These are phyloP conservation scores for Invenusta paracnida DNA, from an alignment of 2,888 invertebrate genomes.

Conservation along the genomic window DNA sequence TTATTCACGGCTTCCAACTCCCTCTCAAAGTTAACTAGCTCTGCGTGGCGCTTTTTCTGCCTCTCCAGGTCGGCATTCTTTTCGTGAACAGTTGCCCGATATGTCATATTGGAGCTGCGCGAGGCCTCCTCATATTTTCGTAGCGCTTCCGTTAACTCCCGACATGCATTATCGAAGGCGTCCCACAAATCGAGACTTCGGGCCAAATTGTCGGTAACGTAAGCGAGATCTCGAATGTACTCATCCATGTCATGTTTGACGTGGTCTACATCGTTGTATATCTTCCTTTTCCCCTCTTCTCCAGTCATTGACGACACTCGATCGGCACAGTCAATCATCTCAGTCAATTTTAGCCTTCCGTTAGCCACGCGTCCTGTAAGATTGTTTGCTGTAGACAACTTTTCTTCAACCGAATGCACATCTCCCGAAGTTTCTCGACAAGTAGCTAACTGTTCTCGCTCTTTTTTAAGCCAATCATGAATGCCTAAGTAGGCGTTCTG, in stretches of 20 bases:
- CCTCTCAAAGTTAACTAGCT: not conserved
- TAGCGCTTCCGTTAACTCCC: not conserved
- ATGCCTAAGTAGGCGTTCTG: not conserved
- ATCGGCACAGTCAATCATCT: not conserved
- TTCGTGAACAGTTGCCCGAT: not conserved
- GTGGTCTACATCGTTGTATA: not conserved
- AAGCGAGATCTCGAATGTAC: not conserved
- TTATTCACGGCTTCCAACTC: not conserved
- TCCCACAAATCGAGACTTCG: constrained; percentile 6
- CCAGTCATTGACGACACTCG: not conserved
- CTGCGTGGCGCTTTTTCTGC: constrained; percentile 1
- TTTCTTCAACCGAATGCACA: not conserved
- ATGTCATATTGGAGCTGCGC: not conserved
- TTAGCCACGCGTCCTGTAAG: not conserved
- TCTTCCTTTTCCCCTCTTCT: not conserved
- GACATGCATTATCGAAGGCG: not conserved
- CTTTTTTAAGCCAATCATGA: not conserved
- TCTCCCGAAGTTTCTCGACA: not conserved
- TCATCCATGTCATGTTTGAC: not conserved
- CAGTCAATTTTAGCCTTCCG: not conserved
- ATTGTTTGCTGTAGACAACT: not conserved
- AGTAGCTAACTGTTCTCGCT: not conserved
- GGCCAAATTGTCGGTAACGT: not conserved
- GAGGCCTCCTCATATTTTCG: not conserved
- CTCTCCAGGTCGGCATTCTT: not conserved